Percentiles rank a stretch among this genome's conserved stretches.
These are phyloP conservation scores for Eristalis intricaria DNA, from an alignment of 2,888 invertebrate species.

Conservation along the genomic window DNA sequence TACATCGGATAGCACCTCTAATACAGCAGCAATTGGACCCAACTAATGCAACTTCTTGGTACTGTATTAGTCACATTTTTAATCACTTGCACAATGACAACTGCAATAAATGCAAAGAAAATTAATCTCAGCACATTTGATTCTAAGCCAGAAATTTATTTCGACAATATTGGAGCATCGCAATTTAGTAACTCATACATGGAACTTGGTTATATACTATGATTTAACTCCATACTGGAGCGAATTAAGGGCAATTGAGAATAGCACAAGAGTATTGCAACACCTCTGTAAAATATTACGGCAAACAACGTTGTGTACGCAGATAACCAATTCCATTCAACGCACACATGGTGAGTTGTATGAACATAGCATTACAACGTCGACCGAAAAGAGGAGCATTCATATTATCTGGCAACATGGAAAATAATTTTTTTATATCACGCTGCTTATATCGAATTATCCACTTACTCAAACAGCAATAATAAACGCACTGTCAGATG, in stretches of 20 bases:
- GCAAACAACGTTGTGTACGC: not conserved
- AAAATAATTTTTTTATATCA: not conserved
- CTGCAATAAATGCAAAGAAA: not conserved
- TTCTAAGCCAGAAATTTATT: too few relatives aligned
- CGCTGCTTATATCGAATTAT: too few relatives aligned
- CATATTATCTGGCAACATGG: too few relatives aligned
- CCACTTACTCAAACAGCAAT: too few relatives aligned
- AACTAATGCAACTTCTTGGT: not conserved
- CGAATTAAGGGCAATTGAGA: too few relatives aligned
- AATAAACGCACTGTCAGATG: not conserved
- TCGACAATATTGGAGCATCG: too few relatives aligned
- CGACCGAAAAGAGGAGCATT: not conserved
- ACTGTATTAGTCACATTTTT: not conserved
- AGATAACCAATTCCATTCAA: not conserved
- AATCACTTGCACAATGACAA: not conserved
- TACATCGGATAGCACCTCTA: constrained; percentile 22
- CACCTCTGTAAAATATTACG: too few relatives aligned
- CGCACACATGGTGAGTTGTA: not conserved
- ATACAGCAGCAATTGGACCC: not conserved
- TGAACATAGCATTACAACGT: not conserved
- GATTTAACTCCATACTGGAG: too few relatives aligned
- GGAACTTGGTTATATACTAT: too few relatives aligned
- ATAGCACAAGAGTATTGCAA: not conserved
- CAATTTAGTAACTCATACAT: too few relatives aligned
- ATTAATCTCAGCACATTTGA: too few relatives aligned